These are phyloP conservation scores for Geotrupes spiniger DNA, from an alignment of 2,888 invertebrate genomes.

Conservation along the genomic window DNA sequence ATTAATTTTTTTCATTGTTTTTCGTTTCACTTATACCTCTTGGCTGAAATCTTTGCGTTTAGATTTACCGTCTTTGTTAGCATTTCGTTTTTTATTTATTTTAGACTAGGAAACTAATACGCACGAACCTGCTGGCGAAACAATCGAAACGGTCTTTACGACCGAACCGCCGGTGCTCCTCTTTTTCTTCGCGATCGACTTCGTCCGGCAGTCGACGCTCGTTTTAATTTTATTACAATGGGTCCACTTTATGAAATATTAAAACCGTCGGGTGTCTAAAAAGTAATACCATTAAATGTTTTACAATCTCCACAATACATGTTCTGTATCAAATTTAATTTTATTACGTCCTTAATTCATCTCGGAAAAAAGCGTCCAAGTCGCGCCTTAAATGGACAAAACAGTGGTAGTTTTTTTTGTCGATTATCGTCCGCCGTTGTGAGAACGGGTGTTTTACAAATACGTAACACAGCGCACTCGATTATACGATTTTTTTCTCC, in stretches of 20 bases:
- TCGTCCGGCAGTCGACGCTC: background rate
- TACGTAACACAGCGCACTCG: background rate
- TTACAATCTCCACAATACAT: slow-evolving; percentile 36
- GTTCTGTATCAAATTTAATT: slow-evolving; percentile 40
- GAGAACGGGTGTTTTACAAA: slow-evolving; percentile 3
- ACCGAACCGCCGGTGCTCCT: no score
- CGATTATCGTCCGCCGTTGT: slow-evolving; percentile 1
- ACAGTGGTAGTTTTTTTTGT: slow-evolving; percentile 3
- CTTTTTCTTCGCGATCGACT: no score
- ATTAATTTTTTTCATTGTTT: no score
- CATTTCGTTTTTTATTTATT: no score
- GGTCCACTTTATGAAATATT: slow-evolving; percentile 39
- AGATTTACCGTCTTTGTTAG: no score
- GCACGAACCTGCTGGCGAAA: no score
- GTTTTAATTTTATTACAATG: slow-evolving; percentile 5
- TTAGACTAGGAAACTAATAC: no score
- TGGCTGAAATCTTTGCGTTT: no score
- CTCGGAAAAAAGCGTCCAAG: background rate
- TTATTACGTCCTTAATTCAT: slow-evolving; percentile 39
- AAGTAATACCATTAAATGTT: slow-evolving; percentile 45
- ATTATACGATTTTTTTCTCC: no score
- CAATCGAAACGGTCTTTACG: no score
- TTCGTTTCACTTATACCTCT: no score
- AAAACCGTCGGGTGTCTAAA: slow-evolving; percentile 39
- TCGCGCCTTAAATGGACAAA: slow-evolving; percentile 2